Evolutionary conservation across 2,113 vertebrate genomes (phyloP), one percentile per base, ranked within the genome.

Genomic region (Petroica traversi): DNA sequence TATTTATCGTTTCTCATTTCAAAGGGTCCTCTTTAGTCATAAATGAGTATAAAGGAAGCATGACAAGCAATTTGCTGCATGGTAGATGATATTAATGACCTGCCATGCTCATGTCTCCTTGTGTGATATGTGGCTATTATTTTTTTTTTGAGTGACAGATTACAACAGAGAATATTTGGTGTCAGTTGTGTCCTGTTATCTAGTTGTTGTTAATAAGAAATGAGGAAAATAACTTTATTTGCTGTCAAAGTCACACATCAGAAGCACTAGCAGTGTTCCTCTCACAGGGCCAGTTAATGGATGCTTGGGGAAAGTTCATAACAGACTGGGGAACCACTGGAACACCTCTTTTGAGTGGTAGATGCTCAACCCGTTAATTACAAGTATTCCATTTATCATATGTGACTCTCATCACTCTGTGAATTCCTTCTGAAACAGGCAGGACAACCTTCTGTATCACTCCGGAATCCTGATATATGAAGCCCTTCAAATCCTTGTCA

Each of bases 51-150:
- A 98, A 97, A 97, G 95, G 95, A 97, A 97, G 92, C 92, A 95
- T 97, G 96, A 96, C 96, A 98, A 97, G 93, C 94, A 97, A 97
- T 98, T 97, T 98, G 97, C 92, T 91, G 86, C 92, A 83, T 92
- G 96, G 95, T 92, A 96, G 95, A 81, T 88, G 74, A 88, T 95
- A 98, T 97, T 98, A 98, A 97, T 97, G 80, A 93, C 57, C 87
- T 95, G 94, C 87, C 96, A 97, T 78, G 88, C 84, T 97, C 85
- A 84, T 90, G 95, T 59, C 82, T 96, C 77, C 66, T 91, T 87
- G 43, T 94, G 58, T 51, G 63, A 93, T 96, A 88, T 83, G 34
- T 83, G 46, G 26, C 75, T 85, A 76, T 96, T 96, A 58, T 55
- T 82, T 79, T 91, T 91, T 40, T 94, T 94, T 77, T 66, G 66